Percentiles rank a stretch among this genome's conserved stretches.
Conservation (phyloP, 2,888 invertebrate genomes). For the Scrobipalpa atriplicella region DNA sequence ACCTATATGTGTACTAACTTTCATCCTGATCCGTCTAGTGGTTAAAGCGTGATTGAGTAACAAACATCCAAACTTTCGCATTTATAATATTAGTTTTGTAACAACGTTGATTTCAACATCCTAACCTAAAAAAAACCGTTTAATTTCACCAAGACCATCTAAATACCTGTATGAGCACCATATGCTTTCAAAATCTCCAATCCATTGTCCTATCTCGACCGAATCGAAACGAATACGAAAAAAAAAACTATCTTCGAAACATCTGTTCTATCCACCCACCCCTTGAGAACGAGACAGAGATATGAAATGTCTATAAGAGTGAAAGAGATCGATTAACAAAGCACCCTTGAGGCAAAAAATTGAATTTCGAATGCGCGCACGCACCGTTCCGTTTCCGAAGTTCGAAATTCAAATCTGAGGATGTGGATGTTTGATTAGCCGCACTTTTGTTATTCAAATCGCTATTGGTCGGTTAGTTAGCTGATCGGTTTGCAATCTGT, state of each 20-base stretch:
- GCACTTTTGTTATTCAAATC: conserved; percentile 31
- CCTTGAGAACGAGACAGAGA: conserved; percentile 48
- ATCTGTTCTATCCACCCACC: conserved; percentile 64
- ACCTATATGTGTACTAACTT: too few relatives aligned
- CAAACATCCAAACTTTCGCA: too few relatives aligned
- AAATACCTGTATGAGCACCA: conserved; percentile 36
- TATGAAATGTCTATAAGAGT: conserved; percentile 24
- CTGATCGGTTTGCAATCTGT: background rate
- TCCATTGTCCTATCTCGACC: conserved; percentile 56
- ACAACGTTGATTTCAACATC: background rate
- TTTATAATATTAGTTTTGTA: too few relatives aligned
- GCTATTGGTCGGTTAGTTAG: conserved; percentile 27
- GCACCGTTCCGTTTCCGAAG: conserved; percentile 64
- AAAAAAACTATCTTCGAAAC: conserved; percentile 48
- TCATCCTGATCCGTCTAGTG: too few relatives aligned
- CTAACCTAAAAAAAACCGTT: conserved; percentile 11
- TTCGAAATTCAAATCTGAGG: conserved; percentile 39
- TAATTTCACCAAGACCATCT: conserved; percentile 21
- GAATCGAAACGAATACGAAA: conserved; percentile 47
- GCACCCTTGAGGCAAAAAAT: conserved; percentile 40
- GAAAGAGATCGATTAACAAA: conserved; percentile 37
- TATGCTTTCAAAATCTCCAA: conserved; percentile 48
- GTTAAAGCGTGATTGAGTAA: too few relatives aligned
- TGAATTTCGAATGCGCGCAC: conserved; percentile 51
- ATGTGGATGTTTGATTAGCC: conserved; percentile 37